Evolutionary conservation across 2,888 invertebrate species (phyloP), one percentile per base, ranked within the genome.

Genomic region (Cryptus viduatorius): DNA sequence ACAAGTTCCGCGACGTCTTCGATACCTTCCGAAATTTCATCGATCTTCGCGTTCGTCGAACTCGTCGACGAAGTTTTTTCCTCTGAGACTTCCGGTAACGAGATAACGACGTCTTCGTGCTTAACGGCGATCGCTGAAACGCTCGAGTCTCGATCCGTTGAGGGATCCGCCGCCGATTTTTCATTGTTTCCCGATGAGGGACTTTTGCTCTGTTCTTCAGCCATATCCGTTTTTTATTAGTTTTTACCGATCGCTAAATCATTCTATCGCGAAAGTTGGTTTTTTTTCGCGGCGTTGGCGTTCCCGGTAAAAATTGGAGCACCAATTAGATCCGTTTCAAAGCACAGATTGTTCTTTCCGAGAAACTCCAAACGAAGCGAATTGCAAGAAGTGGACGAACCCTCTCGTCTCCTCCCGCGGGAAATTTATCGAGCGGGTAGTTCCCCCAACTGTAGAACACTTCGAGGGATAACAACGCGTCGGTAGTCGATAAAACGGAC

Each of bases 161-260:
- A 1, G 5, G 29, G 31, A 12, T 61, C 31, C 1, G 59, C 12
- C 0, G n/a, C 12, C 0, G 31, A 14, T n/a, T 24, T 65, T 7
- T 19, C 42, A 19, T 7, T 42, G 14, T 14, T 24, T 31, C 37
- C 76, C 64, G 64, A 37, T 0, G 65, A 14, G n/a, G 76, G 76
- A 76, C 65, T 76, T 42, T 65, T 65, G 65, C 64, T 65, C 19
- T 50, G 76, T 50, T 76, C 65, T 37, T 76, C 76, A 19, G 76
- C 76, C 76, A 76, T 76, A 8, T 61, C 29, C n/a, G 0, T 59
- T 59, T 29, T 14, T 53, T 4, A 14, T 29, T 29, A 12, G 24
- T 24, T 7, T 53, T 42, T 8, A 24, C n/a, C 42, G 50, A 61
- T 61, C 59, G 59, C 59, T 61, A 61, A 61, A 53, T 50, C 76